Conservation (phyloP, 2,888 invertebrate species). For the Eristalinus sepulchralis region DNA sequence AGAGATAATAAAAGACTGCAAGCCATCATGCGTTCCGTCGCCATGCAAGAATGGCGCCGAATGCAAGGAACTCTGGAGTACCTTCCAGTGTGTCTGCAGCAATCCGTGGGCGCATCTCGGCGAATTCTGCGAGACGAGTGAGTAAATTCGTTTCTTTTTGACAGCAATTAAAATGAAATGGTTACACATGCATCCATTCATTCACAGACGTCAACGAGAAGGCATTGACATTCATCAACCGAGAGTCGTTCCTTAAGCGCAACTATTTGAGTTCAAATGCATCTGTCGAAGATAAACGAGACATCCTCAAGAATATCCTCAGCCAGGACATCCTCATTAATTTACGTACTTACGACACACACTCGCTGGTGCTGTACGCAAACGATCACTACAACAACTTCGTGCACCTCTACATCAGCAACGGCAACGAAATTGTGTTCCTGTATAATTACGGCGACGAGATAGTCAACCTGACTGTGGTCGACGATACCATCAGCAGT, state of each 20-base stretch:
- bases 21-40: slow-evolving; percentile 96
- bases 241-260: slow-evolving; percentile 89
- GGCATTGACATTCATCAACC: slow-evolving; percentile 92
- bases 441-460: slow-evolving; percentile 91
- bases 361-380: slow-evolving; percentile 92
- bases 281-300: slow-evolving; percentile 83
- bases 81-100: slow-evolving; percentile 94
- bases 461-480: slow-evolving; percentile 90
- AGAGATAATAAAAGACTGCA: slow-evolving; percentile 95
- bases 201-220: slow-evolving; percentile 92
- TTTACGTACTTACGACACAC: slow-evolving; percentile 91
- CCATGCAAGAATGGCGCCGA: slow-evolving; percentile 95
- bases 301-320: slow-evolving; percentile 87
- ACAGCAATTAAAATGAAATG: slow-evolving; percentile 68
- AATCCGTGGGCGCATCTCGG: slow-evolving; percentile 97
- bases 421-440: slow-evolving; percentile 90
- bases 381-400: slow-evolving; percentile 97
- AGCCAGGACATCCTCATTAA: slow-evolving; percentile 92
- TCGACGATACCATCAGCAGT: slow-evolving; percentile 87
- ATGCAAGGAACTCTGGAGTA: slow-evolving; percentile 95
- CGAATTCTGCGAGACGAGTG: slow-evolving; percentile 94
- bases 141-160: slow-evolving; percentile 78
- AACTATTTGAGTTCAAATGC: slow-evolving; percentile 87
- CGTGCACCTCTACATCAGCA: slow-evolving; percentile 91
- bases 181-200: slow-evolving; percentile 1